Conservation (phyloP, 2,797 vertebrate species). For the Xenentodon cancila region DNA sequence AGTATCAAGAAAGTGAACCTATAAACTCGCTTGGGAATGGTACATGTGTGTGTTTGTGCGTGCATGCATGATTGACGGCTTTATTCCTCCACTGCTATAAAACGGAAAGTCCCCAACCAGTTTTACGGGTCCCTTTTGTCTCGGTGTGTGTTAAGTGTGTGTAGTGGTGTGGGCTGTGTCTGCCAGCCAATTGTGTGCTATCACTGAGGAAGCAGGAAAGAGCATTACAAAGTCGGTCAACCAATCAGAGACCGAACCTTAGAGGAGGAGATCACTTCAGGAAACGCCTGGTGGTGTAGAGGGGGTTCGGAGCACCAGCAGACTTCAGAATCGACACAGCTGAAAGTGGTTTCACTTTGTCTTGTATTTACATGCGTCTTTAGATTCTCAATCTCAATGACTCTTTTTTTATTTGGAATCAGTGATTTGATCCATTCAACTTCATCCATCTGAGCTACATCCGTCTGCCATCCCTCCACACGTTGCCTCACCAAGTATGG, state of each 20-base stretch:
- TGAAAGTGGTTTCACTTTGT: slow-evolving; percentile 7
- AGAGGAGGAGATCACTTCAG: slow-evolving; percentile 46
- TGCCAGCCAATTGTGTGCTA: slow-evolving; percentile 43
- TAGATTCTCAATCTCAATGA: not conserved
- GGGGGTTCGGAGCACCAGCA: slow-evolving; percentile 41
- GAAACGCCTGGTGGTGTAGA: slow-evolving; percentile 50
- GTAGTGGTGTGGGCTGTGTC: slow-evolving; percentile 30
- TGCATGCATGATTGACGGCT: slow-evolving; percentile 14
- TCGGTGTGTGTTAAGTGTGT: slow-evolving; percentile 23
- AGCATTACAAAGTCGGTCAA: slow-evolving; percentile 9
- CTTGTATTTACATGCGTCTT: not conserved
- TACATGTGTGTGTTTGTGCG: not conserved
- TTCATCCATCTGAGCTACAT: not conserved
- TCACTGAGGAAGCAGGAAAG: slow-evolving; percentile 76
- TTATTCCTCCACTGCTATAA: slow-evolving; percentile 35
- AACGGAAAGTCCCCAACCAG: slow-evolving; percentile 53
- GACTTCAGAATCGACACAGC: slow-evolving; percentile 43
- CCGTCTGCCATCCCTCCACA: slow-evolving; percentile 12
- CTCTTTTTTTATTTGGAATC: not conserved
- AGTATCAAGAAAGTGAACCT: not conserved
- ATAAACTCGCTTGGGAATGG: not conserved
- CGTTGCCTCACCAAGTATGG: slow-evolving; percentile 59
- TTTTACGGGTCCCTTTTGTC: slow-evolving; percentile 31
- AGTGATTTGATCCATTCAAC: not conserved
- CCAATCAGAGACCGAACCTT: slow-evolving; percentile 56